Base-by-base conservation (phyloP, 2,888 invertebrate genomes). In the Ashinkailepas kermadecensis region DNA sequence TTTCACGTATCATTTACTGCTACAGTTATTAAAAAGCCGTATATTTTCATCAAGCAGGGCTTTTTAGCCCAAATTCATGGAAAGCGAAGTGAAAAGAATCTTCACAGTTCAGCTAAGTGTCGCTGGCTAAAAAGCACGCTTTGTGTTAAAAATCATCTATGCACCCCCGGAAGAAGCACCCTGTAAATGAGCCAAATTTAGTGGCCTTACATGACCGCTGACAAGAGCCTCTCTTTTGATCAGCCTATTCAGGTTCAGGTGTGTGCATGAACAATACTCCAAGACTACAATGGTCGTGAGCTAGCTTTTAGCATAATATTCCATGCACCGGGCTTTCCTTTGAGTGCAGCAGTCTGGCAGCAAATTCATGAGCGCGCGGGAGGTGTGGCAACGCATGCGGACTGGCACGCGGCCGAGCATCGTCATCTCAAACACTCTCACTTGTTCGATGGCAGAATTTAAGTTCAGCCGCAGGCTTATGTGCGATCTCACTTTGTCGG, bases 1-100 rank as follows among this genome's bases (percentile, higher is more conserved):
- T 74, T 74, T 74, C 74, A 74, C 74, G 74, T 56, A 56, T 74
- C 74, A 74, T 74, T 74, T 74, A 56, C 54, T 12, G 74, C 21
- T 56, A 74, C 74, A 74, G 74, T 74, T 18, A 56, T 74, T 56
- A 74, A 74, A 74, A 74, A 21, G 74, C 56, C 54, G 56, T 74
- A 74, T 10, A 70, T 74, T 74, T 74, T 74, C 74, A 74, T 74
- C 56, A 74, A 56, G 74, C 10, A 21, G 56, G 74, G 18, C 21
- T 59, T 56, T 74, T 56, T 54, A 21, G 74, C 21, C 54, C 18
- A 56, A 56, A 56, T 23, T 56, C 21, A 56, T 74, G 54, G 74
- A 74, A 74, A 56, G 21, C 74, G 39, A 25, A 8, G 54, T 74
- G 56, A 56, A 56, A 18, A 23, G 39, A 21, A 9, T 59, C 56